These are phyloP conservation scores for Manis pentadactyla DNA, from an alignment of 2,797 vertebrate species.

Conservation along the genomic window DNA sequence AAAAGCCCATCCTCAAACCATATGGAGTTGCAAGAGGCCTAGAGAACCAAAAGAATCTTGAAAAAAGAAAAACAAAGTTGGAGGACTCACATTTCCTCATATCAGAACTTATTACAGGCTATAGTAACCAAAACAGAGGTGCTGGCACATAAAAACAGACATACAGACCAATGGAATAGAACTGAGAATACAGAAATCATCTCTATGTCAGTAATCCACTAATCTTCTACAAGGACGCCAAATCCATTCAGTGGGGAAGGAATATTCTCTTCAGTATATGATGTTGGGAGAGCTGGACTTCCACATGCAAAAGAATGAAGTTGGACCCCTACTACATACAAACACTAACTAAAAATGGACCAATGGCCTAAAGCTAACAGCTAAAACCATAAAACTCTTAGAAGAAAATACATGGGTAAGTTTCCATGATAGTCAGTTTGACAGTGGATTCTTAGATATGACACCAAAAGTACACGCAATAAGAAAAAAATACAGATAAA, in stretches of 20 bases:
- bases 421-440: not conserved
- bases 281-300: not conserved
- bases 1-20: not conserved
- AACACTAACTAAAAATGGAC: conserved; percentile 10
- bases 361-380: not conserved
- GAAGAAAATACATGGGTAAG: not conserved
- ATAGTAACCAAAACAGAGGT: not conserved
- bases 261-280: not conserved
- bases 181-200: not conserved
- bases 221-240: not conserved
- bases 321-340: not conserved
- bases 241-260: not conserved
- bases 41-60: not conserved
- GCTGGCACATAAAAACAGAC: not conserved
- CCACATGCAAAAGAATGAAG: not conserved
- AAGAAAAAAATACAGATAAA: not conserved
- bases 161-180: not conserved
- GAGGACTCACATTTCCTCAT: not conserved
- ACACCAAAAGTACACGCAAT: not conserved
- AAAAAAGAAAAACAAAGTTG: not conserved
- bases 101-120: not conserved
- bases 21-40: not conserved
- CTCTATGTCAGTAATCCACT: not conserved
- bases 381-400: not conserved
- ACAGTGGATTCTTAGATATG: not conserved